Evolutionary conservation across 1,140 invertebrate genomes (phyloP).

Genomic region (Eulimnadia texana): DNA sequence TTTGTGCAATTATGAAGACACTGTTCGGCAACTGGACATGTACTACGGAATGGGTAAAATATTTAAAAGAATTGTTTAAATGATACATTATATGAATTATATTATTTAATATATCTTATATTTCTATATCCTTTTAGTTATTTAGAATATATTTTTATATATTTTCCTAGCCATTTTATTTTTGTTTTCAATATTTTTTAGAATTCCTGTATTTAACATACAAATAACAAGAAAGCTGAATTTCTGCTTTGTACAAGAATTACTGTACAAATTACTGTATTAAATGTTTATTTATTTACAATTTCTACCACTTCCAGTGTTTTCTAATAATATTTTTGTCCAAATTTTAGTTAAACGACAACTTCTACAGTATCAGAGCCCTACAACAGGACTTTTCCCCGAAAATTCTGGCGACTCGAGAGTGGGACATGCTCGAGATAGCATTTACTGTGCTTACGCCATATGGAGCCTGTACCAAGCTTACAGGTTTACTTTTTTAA

Average conservation of each 20-base stretch:
- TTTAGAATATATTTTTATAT: slow-evolving; percentile 1
- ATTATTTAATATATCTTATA: slow-evolving; percentile 16
- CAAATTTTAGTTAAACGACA: slow-evolving; percentile 88
- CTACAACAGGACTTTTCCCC: slow-evolving; percentile 88
- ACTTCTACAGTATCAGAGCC: slow-evolving; percentile 79
- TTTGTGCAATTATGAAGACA: slow-evolving; percentile 65
- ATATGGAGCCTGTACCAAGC: slow-evolving; percentile 93
- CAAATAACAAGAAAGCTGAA: no score
- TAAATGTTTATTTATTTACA: no score
- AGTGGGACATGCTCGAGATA: slow-evolving; percentile 81
- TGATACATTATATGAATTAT: slow-evolving; percentile 14
- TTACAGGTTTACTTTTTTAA: slow-evolving; percentile 55
- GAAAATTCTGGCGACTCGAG: slow-evolving; percentile 59
- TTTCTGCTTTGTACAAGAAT: slow-evolving; percentile 6
- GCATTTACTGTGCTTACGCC: slow-evolving; percentile 88
- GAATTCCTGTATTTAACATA: no score
- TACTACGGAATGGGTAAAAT: slow-evolving; percentile 77
- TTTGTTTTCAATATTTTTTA: no score
- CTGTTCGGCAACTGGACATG: slow-evolving; percentile 70
- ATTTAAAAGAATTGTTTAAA: slow-evolving; percentile 14
- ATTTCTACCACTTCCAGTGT: no score
- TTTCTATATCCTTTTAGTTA: background rate
- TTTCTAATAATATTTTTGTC: no score
- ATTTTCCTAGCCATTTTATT: slow-evolving; percentile 3
- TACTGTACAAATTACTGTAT: background rate